phyloP scores from a whole-genome alignment of 2,113 vertebrate species.

The Mohoua ochrocephala region DNA sequence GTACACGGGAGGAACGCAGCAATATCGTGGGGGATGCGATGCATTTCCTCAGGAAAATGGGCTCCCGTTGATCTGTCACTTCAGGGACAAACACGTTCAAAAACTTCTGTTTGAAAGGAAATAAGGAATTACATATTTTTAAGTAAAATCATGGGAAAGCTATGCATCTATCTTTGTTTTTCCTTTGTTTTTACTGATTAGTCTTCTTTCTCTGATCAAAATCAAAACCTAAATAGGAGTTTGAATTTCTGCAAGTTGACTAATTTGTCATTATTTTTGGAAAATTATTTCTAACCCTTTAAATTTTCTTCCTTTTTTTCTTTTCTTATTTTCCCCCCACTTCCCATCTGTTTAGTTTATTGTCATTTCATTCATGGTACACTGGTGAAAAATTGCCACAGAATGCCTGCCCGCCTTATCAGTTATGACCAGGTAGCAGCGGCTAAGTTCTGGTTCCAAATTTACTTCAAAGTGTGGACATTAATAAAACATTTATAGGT shows the following conservation, averaged over 20 bases:
- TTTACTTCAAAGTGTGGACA: neutral
- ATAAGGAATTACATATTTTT: neutral
- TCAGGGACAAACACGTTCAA: neutral
- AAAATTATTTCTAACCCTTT: neutral
- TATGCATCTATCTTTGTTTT: neutral
- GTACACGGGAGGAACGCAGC: neutral
- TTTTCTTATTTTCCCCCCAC: no score
- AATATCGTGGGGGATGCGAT: accelerated
- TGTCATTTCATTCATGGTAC: neutral
- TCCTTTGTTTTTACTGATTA: neutral
- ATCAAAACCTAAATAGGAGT: neutral
- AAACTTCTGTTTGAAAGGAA: neutral
- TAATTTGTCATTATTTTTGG: neutral
- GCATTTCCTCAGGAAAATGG: neutral
- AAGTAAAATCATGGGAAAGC: neutral
- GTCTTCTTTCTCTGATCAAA: neutral
- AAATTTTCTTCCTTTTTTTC: neutral
- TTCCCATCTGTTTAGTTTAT: neutral
- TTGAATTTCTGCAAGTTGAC: neutral
- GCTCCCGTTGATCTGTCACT: neutral
- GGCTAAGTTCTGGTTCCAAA: neutral
- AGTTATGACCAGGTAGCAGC: neutral
- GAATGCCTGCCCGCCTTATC: neutral
- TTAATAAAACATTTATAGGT: neutral
- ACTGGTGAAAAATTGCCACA: neutral